Evolutionary conservation across 2,888 invertebrate genomes (phyloP).

Genomic region (Apodemia zela): DNA sequence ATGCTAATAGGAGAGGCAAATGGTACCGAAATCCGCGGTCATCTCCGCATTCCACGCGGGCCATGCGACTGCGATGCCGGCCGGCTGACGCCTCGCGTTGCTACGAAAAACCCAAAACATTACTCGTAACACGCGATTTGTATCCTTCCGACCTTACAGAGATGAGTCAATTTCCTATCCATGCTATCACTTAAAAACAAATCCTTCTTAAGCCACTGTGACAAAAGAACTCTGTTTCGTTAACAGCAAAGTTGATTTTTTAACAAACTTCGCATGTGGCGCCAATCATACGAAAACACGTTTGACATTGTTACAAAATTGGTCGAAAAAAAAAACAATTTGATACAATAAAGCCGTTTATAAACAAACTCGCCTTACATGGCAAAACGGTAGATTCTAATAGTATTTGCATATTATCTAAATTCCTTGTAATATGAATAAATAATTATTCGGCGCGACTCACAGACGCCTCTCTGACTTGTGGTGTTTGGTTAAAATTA

Average conservation of each 20-base stretch:
- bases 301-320: slow-evolving; percentile 42
- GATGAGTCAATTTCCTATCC: slow-evolving; percentile 31
- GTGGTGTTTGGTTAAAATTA: background rate
- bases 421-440: slow-evolving; percentile 35
- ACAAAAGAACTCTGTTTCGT: background rate
- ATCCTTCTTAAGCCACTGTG: background rate
- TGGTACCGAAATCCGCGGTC: slow-evolving; percentile 57
- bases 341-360: slow-evolving; percentile 44
- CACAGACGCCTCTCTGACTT: slow-evolving; percentile 1
- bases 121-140: slow-evolving; percentile 34
- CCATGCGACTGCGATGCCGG: slow-evolving; percentile 46
- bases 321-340: slow-evolving; percentile 36
- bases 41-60: slow-evolving; percentile 73
- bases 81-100: slow-evolving; percentile 27
- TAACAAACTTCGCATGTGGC: slow-evolving; percentile 36
- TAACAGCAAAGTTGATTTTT: slow-evolving; percentile 20
- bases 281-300: slow-evolving; percentile 41
- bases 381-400: slow-evolving; percentile 32
- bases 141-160: slow-evolving; percentile 35
- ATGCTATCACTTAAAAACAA: slow-evolving; percentile 20
- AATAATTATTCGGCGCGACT: slow-evolving; percentile 17
- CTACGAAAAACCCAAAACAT: slow-evolving; percentile 49
- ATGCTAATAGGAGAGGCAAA: slow-evolving; percentile 59
- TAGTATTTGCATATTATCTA: slow-evolving; percentile 42
- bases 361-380: slow-evolving; percentile 46